phyloP scores from a whole-genome alignment of 2,888 invertebrate genomes.

The Scaptomyza reducta region DNA sequence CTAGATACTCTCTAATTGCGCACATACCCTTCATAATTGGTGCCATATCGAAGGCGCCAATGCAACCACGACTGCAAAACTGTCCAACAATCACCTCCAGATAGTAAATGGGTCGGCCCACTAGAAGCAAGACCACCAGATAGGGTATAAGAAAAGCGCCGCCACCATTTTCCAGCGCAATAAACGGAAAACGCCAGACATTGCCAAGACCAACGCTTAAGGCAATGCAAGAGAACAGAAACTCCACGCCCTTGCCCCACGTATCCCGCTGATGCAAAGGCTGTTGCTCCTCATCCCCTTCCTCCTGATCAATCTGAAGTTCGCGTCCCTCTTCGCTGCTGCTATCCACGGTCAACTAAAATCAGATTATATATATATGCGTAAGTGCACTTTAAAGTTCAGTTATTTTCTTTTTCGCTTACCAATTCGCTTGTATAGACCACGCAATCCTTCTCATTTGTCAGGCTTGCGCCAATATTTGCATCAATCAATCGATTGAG shows the following conservation, averaged over 20 bases:
- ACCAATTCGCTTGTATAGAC: constrained; percentile 69
- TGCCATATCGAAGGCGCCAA: constrained; percentile 87
- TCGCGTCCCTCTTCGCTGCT: constrained; percentile 14
- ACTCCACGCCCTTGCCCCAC: constrained; percentile 88
- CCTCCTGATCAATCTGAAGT: background rate
- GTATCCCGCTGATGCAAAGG: constrained; percentile 76
- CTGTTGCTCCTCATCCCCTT: background rate
- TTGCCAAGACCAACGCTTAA: constrained; percentile 88
- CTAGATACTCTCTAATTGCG: background rate
- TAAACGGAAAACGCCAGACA: constrained; percentile 88
- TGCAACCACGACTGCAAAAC: constrained; percentile 88
- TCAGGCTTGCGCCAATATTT: background rate
- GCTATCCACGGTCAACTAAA: constrained; percentile 45
- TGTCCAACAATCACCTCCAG: constrained; percentile 90
- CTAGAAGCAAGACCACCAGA: constrained; percentile 86
- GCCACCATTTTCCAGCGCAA: constrained; percentile 88
- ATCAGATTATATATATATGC: background rate
- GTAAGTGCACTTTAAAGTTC: background rate
- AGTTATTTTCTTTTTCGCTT: background rate
- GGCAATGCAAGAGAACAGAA: constrained; percentile 86
- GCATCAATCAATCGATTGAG: constrained; percentile 45
- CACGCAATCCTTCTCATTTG: constrained; percentile 40
- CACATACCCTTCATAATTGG: constrained; percentile 88
- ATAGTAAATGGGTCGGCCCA: constrained; percentile 89
- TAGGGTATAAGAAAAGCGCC: constrained; percentile 89